Evolutionary conservation across 2,888 invertebrate genomes (phyloP), one percentile per base, ranked within the genome.

Genomic region (Sisyra terminalis): DNA sequence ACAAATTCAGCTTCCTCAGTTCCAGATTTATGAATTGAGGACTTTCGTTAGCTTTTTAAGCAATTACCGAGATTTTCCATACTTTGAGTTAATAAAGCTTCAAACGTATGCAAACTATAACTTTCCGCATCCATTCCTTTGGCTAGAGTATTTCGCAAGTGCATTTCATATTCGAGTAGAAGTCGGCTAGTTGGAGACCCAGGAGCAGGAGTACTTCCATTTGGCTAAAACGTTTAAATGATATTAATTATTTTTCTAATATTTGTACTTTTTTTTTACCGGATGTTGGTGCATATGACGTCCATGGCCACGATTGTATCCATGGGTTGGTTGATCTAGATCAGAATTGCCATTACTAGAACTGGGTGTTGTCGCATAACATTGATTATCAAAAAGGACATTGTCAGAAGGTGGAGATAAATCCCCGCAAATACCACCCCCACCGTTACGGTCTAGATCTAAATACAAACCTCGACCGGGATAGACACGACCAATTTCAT

Each of bases 81-180:
- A 66, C 89, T 90, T 65, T 92, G 90, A 42, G 88, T 86, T 47
- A 92, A 70, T 46, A 92, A 68, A 44, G 90, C 89, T 65, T 92
- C 90, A 56, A 92, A 92, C 1, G 92, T 92, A 58, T 92, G 90
- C 50, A 92, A 68, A 59, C 89, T 89, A 64, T 89, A 90, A 59
- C 89, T 89, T 64, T 92, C 90, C 6, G 90, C 90, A 55, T 92
- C 92, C 86, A 90, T 87, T 50, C 90, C 92, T 62, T 90, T 89
- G 49, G 90, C 90, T 48, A 92, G 66, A 1, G 90, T 90, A 59
- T 92, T 92, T 48, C 90, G 70, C 44, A 92, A 71, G 60, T 92
- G 90, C 85, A 88, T 88, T 67, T 92, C 92, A 56, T 92, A 92
- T 61, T 92, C 90, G 46, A 89, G 71, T 15, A 92, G 71, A 8